Conservation (phyloP, 2,888 invertebrate genomes). For the Campaea margaritaria region DNA sequence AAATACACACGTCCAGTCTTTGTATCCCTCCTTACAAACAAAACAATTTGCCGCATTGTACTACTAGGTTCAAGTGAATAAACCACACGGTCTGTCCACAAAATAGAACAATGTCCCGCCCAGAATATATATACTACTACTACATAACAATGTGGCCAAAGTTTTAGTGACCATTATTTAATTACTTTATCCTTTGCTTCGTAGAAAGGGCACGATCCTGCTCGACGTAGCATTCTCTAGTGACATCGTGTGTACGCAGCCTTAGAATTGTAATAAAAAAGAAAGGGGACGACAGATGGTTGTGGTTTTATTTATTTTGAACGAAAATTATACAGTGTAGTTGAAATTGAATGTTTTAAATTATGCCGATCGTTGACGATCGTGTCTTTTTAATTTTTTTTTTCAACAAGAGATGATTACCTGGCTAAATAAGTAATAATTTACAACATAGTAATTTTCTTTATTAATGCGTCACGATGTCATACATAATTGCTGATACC, state of each 20-base stretch:
- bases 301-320: not conserved
- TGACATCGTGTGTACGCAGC: slow-evolving; percentile 1
- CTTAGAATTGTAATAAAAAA: slow-evolving; percentile 4
- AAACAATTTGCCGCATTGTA: slow-evolving; percentile 19
- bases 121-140: no score
- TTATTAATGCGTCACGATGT: no score
- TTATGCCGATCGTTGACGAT: no score
- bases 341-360: no score
- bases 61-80: slow-evolving; percentile 22
- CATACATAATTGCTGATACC: no score
- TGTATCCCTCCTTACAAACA: slow-evolving; percentile 20
- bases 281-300: slow-evolving; percentile 1
- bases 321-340: no score
- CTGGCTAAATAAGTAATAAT: no score
- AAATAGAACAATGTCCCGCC: slow-evolving; percentile 23
- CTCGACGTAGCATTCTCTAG: slow-evolving; percentile 2
- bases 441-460: no score
- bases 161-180: slow-evolving; percentile 38
- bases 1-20: slow-evolving; percentile 9
- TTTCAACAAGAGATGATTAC: no score
- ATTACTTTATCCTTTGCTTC: slow-evolving; percentile 40
- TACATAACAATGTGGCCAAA: slow-evolving; percentile 42
- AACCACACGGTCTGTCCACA: slow-evolving; percentile 34
- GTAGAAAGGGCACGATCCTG: slow-evolving; percentile 34
- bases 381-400: no score